phyloP scores from a whole-genome alignment of 2,888 invertebrate species.

The Sycophila texana region DNA sequence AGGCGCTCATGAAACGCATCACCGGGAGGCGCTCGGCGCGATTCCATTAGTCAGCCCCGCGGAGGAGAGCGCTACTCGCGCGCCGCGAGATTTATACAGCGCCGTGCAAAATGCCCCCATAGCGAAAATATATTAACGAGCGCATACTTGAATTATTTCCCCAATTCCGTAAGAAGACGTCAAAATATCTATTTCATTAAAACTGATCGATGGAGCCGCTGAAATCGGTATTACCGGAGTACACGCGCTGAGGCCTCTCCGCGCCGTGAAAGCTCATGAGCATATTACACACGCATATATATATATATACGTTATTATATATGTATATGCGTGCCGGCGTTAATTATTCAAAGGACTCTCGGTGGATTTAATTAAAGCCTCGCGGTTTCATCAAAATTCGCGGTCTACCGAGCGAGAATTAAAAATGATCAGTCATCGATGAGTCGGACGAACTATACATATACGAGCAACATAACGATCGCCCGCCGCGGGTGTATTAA shows the following conservation, averaged over 20 bases:
- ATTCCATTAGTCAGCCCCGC: constrained; percentile 71
- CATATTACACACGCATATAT: too few species aligned
- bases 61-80: neutral
- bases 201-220: constrained; percentile 21
- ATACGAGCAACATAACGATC: too few species aligned
- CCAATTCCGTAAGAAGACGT: constrained; percentile 45
- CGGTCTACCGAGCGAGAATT: too few species aligned
- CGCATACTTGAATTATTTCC: constrained; percentile 43
- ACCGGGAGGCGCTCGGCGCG: constrained; percentile 67
- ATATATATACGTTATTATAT: too few species aligned
- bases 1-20: constrained; percentile 62
- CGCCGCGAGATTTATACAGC: constrained; percentile 26
- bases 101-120: constrained; percentile 9
- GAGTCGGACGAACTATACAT: too few species aligned
- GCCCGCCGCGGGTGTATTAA: too few species aligned
- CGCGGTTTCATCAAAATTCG: too few species aligned
- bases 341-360: neutral
- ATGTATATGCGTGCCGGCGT: neutral
- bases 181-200: constrained; percentile 51
- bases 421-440: too few species aligned
- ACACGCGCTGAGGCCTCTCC: neutral
- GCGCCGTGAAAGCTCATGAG: too few species aligned
- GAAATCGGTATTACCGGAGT: neutral
- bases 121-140: constrained; percentile 27
- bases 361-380: neutral